Percentiles rank a stretch among this genome's conserved stretches.
These are phyloP conservation scores for Anguilla megastoma DNA, from an alignment of 2,797 vertebrate genomes.

Conservation along the genomic window DNA sequence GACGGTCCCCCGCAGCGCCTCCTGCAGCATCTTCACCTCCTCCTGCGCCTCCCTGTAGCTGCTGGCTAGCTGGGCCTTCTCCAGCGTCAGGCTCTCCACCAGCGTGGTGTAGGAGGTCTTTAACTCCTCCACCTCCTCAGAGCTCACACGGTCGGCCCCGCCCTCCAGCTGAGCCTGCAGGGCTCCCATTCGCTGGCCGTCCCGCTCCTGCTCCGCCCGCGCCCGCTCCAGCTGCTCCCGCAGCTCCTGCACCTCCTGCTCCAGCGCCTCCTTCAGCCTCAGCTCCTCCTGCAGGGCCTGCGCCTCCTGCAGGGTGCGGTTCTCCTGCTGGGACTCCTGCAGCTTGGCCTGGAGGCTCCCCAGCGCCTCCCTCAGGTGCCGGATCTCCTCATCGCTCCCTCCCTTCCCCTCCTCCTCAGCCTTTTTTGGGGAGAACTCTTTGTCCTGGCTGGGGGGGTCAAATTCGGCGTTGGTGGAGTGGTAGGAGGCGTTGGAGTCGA, in stretches of 20 bases:
- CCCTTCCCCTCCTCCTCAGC: constrained; percentile 36
- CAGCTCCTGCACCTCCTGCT: constrained; percentile 76
- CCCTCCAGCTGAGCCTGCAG: constrained; percentile 78
- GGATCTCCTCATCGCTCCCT: constrained; percentile 67
- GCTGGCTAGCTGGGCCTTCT: constrained; percentile 75
- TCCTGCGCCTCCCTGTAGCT: constrained; percentile 87
- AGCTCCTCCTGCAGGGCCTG: constrained; percentile 70
- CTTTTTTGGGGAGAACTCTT: constrained; percentile 20
- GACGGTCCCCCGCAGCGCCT: constrained; percentile 78
- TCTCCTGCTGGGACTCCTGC: constrained; percentile 69
- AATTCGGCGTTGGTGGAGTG: constrained; percentile 80
- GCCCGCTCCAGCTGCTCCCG: constrained; percentile 75
- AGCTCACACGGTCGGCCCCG: constrained; percentile 53
- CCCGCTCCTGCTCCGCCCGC: constrained; percentile 71
- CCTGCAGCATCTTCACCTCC: constrained; percentile 87
- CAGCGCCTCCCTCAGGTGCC: constrained; percentile 74
- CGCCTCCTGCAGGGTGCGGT: constrained; percentile 62
- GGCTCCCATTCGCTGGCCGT: constrained; percentile 70
- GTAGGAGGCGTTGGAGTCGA: constrained; percentile 77
- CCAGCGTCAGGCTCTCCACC: constrained; percentile 77
- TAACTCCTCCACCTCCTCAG: constrained; percentile 75
- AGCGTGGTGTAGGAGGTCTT: constrained; percentile 71
- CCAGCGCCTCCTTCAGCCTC: constrained; percentile 56
- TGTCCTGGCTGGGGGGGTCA: constrained; percentile 54
- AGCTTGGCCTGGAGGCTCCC: constrained; percentile 74